Percentiles rank a stretch among this genome's conserved stretches.
phyloP scores from a whole-genome alignment of 2,797 vertebrate genomes.

The Rousettus madagascariensis region DNA sequence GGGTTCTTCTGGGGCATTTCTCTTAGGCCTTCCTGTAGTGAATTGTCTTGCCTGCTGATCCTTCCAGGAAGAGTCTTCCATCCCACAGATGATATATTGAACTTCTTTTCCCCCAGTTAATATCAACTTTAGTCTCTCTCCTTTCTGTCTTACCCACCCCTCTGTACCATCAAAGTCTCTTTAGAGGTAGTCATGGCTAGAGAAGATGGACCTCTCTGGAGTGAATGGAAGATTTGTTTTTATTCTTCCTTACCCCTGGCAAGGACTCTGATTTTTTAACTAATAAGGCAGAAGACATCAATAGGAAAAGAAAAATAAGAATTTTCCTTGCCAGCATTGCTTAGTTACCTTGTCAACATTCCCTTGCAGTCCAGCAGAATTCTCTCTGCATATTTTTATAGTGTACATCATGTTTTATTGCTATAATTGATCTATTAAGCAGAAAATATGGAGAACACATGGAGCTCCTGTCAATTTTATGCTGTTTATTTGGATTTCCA shows the following conservation, averaged over 20 bases:
- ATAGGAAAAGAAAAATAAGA: constrained; percentile 70
- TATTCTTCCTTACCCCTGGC: constrained; percentile 39
- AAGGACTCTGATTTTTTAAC: constrained; percentile 49
- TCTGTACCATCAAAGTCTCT: neutral
- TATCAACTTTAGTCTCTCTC: neutral
- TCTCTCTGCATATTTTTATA: constrained; percentile 66
- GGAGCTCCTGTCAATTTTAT: constrained; percentile 55
- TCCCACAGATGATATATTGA: neutral
- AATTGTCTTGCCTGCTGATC: neutral
- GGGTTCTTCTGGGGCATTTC: neutral
- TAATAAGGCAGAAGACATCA: constrained; percentile 67
- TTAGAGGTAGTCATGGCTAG: neutral
- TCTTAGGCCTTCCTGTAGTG: neutral
- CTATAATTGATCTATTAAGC: constrained; percentile 72
- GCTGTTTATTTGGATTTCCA: constrained; percentile 71
- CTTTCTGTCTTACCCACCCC: neutral
- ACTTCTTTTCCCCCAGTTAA: neutral
- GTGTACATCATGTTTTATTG: constrained; percentile 67
- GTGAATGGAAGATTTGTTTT: constrained; percentile 34
- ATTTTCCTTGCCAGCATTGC: constrained; percentile 62
- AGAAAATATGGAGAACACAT: constrained; percentile 71
- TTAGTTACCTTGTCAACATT: constrained; percentile 68
- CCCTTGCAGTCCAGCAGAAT: neutral
- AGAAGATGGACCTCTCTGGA: neutral
- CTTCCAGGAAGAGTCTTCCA: neutral